phyloP scores from a whole-genome alignment of 2,113 vertebrate species.

The Chascanopsetta lugubris region DNA sequence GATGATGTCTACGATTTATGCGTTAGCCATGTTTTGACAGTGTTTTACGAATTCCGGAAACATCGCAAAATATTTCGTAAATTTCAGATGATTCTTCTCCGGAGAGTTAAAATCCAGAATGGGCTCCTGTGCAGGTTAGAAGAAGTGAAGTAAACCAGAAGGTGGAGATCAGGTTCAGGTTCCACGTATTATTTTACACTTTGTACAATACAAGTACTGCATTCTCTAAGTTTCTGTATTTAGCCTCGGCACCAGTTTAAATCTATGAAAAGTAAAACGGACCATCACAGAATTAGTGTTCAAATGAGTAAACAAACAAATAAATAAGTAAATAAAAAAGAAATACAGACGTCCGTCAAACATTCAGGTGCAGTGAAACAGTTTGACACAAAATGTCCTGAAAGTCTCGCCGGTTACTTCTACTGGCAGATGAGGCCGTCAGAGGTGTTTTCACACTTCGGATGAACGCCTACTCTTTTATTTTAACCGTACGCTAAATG shows the following conservation, averaged over 20 bases:
- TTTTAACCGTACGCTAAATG: background rate
- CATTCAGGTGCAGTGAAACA: slow-evolving; percentile 5
- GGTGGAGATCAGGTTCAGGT: background rate
- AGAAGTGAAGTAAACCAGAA: background rate
- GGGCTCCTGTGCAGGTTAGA: background rate
- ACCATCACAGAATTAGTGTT: no score
- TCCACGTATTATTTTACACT: background rate
- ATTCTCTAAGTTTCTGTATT: background rate
- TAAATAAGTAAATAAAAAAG: background rate
- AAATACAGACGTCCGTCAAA: slow-evolving; percentile 2
- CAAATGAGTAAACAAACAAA: background rate
- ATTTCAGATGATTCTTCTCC: background rate
- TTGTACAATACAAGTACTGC: background rate
- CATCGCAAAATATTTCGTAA: background rate
- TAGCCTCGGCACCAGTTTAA: slow-evolving; percentile 5
- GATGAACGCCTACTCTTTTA: no score
- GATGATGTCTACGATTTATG: no score
- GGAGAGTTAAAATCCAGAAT: no score
- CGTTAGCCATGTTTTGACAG: no score
- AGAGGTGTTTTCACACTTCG: no score
- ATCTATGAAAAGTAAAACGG: slow-evolving; percentile 19
- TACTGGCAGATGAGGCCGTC: no score
- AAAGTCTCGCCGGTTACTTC: no score
- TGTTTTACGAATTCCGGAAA: no score
- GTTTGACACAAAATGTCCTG: no score